Evolutionary conservation across 92 coral and sea anemone species (phyloP), one percentile per base, ranked within the genome.

Genomic region (Bergia puertoricense): DNA sequence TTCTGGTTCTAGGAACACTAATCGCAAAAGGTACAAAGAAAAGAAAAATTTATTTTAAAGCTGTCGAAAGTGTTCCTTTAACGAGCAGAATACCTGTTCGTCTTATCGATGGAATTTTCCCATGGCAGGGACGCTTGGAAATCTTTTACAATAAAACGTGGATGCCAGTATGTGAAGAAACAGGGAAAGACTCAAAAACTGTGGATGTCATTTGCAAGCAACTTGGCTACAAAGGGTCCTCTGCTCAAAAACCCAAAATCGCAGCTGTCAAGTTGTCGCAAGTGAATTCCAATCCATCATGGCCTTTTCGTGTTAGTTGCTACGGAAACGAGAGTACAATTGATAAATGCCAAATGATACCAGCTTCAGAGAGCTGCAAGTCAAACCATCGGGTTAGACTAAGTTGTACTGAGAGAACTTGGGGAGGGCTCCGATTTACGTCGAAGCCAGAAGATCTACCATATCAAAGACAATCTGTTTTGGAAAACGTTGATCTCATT

Each of bases 121-220:
- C 94, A 37, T 93, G 95, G 95, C 88, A 93, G 45, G 95, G 95
- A 8, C 82, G 90, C 42, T 81, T 88, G 15, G 93, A 91, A 57
- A 80, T 76, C 41, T 86, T 79, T 66, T 76, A 93, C 39, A 14
- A 79, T 45, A 82, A 86, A 42, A 42, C 76, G 3, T 93, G 95
- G 95, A 85, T 84, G 81, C 92, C 90, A 36, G 68, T 93, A 0
- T 82, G 89, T 43, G 73, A 57, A 13, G 76, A 90, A 30, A 39
- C n/a, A 3, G 75, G 73, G 8, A 18, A 4, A 0, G 71, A 22
- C 37, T 39, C 51, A 0, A 54, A 80, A 46, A 74, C 81, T 45
- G 56, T 67, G 0, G 48, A 50, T 38, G 81, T 86, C 1, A 67
- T 89, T 38, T 93, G 96, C 83, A 89, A 41, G 40, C 92, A 91